These are phyloP conservation scores for Peucedramus taeniatus DNA, from an alignment of 2,113 vertebrate genomes.

Conservation along the genomic window DNA sequence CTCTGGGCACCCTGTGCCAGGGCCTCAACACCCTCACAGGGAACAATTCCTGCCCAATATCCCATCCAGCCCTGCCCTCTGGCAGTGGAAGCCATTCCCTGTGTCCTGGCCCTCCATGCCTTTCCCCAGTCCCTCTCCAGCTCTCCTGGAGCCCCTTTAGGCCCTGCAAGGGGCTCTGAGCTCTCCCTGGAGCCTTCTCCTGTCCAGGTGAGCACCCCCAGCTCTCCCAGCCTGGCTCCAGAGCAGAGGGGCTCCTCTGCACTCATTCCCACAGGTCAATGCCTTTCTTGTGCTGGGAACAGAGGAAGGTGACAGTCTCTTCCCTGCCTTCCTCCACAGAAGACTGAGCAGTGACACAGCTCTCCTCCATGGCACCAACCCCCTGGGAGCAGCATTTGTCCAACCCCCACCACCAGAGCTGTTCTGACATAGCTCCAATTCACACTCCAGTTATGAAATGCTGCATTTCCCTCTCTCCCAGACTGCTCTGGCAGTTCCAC, in stretches of 20 bases:
- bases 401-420: background rate
- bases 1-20: background rate
- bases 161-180: background rate
- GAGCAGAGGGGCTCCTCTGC: background rate
- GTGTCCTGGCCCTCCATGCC: background rate
- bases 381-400: background rate
- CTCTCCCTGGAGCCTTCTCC: background rate
- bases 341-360: background rate
- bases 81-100: background rate
- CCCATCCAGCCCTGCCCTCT: background rate
- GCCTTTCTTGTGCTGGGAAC: background rate
- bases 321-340: background rate
- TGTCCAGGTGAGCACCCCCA: background rate
- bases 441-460: background rate
- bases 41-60: background rate
- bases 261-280: background rate
- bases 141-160: background rate
- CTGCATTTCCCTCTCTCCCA: background rate
- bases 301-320: background rate
- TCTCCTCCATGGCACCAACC: fast-evolving
- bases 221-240: background rate
- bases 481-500: fast-evolving
- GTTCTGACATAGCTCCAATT: background rate
- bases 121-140: background rate
- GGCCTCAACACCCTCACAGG: fast-evolving